phyloP scores from a whole-genome alignment of 2,113 vertebrate species.

The Cathartes aura region DNA sequence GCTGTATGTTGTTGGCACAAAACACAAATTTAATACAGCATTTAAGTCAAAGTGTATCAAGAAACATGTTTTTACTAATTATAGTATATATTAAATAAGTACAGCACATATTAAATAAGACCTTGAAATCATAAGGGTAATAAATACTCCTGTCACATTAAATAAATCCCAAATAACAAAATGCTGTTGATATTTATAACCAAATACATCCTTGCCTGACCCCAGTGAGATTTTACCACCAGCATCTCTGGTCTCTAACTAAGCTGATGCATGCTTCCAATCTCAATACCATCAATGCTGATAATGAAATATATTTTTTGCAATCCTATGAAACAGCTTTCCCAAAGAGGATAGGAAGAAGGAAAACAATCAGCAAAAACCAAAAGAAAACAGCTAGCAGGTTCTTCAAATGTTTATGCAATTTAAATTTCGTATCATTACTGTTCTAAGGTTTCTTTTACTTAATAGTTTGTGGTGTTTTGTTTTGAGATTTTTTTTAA shows the following conservation, averaged over 20 bases:
- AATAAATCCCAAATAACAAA: neutral
- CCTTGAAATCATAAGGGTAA: neutral
- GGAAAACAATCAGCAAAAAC: neutral
- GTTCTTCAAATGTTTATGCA: neutral
- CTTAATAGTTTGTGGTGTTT: neutral
- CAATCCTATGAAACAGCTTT: neutral
- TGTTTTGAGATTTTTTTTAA: neutral
- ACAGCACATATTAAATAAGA: neutral
- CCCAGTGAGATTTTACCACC: neutral
- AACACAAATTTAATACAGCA: neutral
- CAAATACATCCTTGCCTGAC: neutral
- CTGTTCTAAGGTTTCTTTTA: neutral
- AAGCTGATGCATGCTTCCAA: neutral
- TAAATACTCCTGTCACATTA: neutral
- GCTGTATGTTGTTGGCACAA: neutral
- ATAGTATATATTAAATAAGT: neutral
- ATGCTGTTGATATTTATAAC: neutral
- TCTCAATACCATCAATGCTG: neutral
- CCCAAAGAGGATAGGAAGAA: neutral
- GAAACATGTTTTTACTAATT: neutral
- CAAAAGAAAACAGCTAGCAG: neutral
- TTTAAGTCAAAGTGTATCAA: neutral
- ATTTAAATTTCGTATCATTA: neutral
- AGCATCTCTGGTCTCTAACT: neutral
- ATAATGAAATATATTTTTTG: neutral